phyloP scores from a whole-genome alignment of 2,888 invertebrate species.

The Caenorhabditis drosophilae region DNA sequence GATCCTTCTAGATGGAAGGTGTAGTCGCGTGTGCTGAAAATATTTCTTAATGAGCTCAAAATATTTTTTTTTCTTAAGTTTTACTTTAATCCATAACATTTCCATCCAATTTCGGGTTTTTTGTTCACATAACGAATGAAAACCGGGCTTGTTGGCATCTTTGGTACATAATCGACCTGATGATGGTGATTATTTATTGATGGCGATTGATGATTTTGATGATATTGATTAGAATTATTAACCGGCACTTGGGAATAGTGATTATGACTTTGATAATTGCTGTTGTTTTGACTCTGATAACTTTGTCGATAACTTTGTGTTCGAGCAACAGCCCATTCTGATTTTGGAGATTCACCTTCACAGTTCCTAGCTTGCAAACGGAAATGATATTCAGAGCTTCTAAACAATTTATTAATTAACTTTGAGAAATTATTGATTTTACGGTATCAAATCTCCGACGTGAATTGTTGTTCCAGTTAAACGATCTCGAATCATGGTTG shows the following conservation, averaged over 20 bases:
- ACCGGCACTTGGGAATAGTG: neutral
- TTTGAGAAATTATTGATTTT: neutral
- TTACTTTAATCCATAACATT: slow-evolving; percentile 5
- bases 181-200: too few species aligned
- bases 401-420: neutral
- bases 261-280: neutral
- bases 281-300: slow-evolving; percentile 5
- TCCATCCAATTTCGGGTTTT: slow-evolving; percentile 38
- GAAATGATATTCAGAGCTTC: slow-evolving; percentile 49
- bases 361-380: slow-evolving; percentile 45
- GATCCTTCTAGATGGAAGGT: slow-evolving; percentile 35
- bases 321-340: slow-evolving; percentile 18
- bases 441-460: slow-evolving; percentile 7
- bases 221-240: too few species aligned
- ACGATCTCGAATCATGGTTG: neutral
- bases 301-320: slow-evolving; percentile 5
- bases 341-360: slow-evolving; percentile 16
- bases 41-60: neutral
- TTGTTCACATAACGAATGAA: slow-evolving; percentile 8
- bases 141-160: slow-evolving; percentile 16
- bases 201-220: neutral
- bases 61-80: neutral
- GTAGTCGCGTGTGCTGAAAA: slow-evolving; percentile 17
- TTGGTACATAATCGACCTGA: neutral
- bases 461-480: slow-evolving; percentile 1